These are phyloP conservation scores for Hipposideros larvatus DNA, from an alignment of 2,797 vertebrate genomes.

Conservation along the genomic window DNA sequence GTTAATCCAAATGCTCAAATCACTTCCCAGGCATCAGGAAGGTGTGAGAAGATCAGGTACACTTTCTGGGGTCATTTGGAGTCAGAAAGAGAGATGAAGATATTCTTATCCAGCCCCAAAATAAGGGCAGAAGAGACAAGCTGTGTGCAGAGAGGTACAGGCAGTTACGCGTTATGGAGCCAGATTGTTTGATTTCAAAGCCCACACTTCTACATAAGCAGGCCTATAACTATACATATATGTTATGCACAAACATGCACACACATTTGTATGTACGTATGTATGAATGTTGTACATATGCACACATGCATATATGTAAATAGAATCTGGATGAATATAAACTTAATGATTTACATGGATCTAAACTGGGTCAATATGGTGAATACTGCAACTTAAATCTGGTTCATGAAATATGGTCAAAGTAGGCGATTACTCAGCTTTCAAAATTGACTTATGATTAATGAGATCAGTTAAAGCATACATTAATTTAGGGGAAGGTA, in stretches of 20 bases:
- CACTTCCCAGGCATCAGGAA: not conserved
- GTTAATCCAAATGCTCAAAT: not conserved
- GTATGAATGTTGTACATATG: not conserved
- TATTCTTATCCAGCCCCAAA: not conserved
- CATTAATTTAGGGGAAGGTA: not conserved
- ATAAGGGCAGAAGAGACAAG: not conserved
- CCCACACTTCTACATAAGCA: not conserved
- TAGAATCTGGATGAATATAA: not conserved
- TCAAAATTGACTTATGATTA: not conserved
- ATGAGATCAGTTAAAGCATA: not conserved
- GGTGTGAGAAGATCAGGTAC: not conserved
- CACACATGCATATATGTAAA: not conserved
- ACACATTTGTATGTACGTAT: not conserved
- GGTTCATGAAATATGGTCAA: not conserved
- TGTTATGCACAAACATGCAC: not conserved
- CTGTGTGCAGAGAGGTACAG: not conserved
- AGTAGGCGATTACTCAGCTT: not conserved
- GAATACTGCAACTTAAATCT: not conserved
- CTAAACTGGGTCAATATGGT: not conserved
- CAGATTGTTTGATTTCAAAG: not conserved
- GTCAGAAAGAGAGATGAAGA: not conserved
- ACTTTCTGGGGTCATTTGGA: not conserved
- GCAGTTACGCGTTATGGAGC: not conserved
- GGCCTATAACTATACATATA: not conserved
- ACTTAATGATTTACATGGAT: not conserved